Base-by-base conservation (phyloP, 2,113 vertebrate genomes). In the Gymnorhina tibicen region DNA sequence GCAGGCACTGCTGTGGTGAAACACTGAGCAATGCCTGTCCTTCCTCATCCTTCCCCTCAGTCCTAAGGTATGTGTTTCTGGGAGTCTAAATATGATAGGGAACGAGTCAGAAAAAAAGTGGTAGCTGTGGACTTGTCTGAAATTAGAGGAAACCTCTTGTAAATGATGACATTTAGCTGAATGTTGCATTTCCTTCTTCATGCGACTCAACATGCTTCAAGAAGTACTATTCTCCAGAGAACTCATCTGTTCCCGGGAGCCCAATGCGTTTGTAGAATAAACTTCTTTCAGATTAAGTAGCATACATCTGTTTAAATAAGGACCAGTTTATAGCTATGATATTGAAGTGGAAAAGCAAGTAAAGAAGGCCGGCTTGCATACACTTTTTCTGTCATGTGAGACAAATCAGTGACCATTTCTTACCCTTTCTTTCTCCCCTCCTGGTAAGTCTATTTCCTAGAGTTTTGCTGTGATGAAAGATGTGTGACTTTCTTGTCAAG, bases 1-100 rank as follows among this genome's bases (percentile, higher is more conserved):
- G 35, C 44, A 84, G 63, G 15, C 9, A 1, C 4, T 28, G 24
- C 14, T 32, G 27, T 0, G 0, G 44, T 68, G 41, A 44, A 68
- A 59, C 13, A 16, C 0, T 12, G 17, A 72, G 39, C 30, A 75
- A 3, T 37, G 23, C 58, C 9, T 70, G 17, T 74, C 20, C 59
- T 73, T 81, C 15, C 46, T 41, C 7, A 6, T 69, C 20, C 56
- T 81, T 82, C 74, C 32, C 18, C 10, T 53, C 39, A 46, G 33
- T 26, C 33, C 81, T 59, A 22, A 67, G 20, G 9, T 28, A 0
- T 33, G 13, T 72, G 7, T 55, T 82, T 52, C 41, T 58, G 23
- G 37, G n/a, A 70, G 17, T 33, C 26, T 41, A 24, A 76, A 42
- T 37, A 23, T 50, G 17, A 26, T 50, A 41, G 41, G 13, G 64